Base-by-base conservation (phyloP, 2,113 vertebrate species). In the Sinocyclocheilus rhinocerous region DNA sequence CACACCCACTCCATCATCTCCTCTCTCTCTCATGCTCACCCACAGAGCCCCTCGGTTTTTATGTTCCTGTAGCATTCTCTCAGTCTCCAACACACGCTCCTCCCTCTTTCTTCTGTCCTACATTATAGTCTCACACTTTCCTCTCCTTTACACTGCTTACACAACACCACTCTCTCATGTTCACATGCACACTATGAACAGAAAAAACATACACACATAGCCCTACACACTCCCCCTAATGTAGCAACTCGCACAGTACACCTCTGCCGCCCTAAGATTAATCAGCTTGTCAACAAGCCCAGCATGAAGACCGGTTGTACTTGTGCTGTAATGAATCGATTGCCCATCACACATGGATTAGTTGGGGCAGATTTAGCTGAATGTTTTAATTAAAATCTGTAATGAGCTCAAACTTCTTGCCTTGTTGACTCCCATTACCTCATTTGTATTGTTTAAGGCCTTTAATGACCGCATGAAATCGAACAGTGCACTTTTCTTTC, bases 1-100 rank as follows among this genome's bases (percentile, higher is more conserved):
- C 79, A 85, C 72, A 82, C 87, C 70, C 83, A 87, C 83, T 75
- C 77, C 24, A 55, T 72, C 81, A 82, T 73, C 82, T 72, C 22
- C 69, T 52, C 79, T 72, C 77, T 73, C 78, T 42, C 39, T 42
- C 69, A 20, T 15, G 24, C 85, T 73, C 77, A 81, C 77, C 69
- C 85, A 73, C 76, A 81, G 50, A 73, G 63, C 69, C 84, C 85
- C 67, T 59, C 65, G 55, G 59, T 22, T 73, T 84, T 83, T 83
- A 67, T 65, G 65, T 42, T 42, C 67, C 76, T 59, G 29, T 73
- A 78, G 79, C 59, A 45, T 57, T 79, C 81, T 81, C 16, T 82
- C 39, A 55, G 52, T 55, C 85, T 76, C 65, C 79, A 15, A 29
- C 26, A 77, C 45, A 65, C 52, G 73, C 78, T 52, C 84, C 73